Evolutionary conservation across 2,113 vertebrate species (phyloP).

Genomic region (Atractosteus spatula): DNA sequence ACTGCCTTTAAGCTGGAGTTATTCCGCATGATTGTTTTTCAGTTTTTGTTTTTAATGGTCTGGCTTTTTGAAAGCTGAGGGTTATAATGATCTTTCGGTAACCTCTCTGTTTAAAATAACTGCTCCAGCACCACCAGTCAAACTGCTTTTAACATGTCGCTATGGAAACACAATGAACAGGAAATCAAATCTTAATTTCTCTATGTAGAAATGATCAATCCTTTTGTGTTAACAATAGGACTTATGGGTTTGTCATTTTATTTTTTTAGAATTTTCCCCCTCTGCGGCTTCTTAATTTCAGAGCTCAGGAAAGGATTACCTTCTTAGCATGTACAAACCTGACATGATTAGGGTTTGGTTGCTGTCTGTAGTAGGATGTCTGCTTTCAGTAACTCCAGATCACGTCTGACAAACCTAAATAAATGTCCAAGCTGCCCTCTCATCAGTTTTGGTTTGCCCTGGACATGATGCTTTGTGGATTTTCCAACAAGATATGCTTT

Average conservation of each 20-base stretch:
- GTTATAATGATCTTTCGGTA: neutral
- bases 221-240: neutral
- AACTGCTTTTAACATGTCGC: neutral
- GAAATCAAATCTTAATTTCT: neutral
- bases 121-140: neutral
- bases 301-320: neutral
- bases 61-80: neutral
- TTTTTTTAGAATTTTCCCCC: neutral
- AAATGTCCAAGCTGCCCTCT: no score
- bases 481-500: no score
- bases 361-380: no score
- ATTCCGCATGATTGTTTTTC: no score
- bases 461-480: no score
- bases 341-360: neutral
- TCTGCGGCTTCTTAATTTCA: neutral
- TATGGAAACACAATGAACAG: neutral
- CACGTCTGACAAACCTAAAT: no score
- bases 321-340: neutral
- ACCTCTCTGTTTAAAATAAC: neutral
- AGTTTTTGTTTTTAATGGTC: no score
- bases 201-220: neutral
- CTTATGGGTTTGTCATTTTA: neutral
- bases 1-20: no score
- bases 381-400: no score
- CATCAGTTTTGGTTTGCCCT: no score